A percentile compares a stretch with the other conserved stretches of the same genome.
These are phyloP conservation scores for Crocodylus rhombifer DNA, from an alignment of 2,797 vertebrate genomes.

Conservation along the genomic window DNA sequence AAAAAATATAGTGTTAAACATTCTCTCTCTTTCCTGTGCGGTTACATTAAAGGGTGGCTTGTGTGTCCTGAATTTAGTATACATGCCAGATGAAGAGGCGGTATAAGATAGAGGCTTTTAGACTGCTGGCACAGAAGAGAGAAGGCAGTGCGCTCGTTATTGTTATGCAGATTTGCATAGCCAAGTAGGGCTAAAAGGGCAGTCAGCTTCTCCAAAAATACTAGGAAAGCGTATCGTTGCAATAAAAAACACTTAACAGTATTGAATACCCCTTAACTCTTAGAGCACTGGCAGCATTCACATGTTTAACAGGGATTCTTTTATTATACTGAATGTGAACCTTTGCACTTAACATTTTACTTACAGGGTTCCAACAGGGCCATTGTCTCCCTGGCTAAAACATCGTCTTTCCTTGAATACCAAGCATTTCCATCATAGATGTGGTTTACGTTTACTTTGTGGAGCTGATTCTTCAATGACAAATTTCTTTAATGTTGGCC, in stretches of 20 bases:
- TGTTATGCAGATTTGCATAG: rapidly evolving
- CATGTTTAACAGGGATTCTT: background rate
- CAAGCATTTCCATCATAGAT: rapidly evolving
- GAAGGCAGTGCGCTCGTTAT: rapidly evolving
- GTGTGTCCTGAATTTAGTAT: background rate
- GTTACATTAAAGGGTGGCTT: rapidly evolving
- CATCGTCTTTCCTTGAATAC: background rate
- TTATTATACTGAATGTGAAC: rapidly evolving
- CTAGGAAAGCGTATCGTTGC: rapidly evolving
- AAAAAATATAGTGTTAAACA: background rate
- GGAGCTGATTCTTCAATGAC: background rate
- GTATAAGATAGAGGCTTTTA: background rate
- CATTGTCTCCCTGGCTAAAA: background rate
- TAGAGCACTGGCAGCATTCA: background rate
- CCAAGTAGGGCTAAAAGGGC: background rate
- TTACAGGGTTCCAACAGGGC: background rate
- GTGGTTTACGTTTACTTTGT: background rate
- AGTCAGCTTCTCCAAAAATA: rapidly evolving
- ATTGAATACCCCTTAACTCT: background rate
- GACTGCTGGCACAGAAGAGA: rapidly evolving
- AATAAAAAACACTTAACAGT: background rate
- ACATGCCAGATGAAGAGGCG: rapidly evolving
- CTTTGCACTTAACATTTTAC: background rate
- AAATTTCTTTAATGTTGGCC: constrained; percentile 57
- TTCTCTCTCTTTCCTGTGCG: background rate